phyloP scores from a whole-genome alignment of 2,797 vertebrate species.

The Nothura maculosa region DNA sequence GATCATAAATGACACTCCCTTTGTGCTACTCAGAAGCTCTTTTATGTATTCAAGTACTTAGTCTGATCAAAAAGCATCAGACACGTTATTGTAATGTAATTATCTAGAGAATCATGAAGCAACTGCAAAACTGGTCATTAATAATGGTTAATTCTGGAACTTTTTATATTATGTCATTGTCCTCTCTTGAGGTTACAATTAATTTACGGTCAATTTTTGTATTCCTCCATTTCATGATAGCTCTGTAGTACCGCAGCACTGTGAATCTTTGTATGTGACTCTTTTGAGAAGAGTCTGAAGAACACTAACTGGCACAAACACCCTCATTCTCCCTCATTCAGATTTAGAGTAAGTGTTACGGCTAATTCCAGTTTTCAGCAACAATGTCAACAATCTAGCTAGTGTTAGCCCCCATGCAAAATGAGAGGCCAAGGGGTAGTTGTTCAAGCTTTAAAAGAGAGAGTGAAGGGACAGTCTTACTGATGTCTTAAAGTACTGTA shows the following conservation, averaged over 20 bases:
- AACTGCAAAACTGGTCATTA: background rate
- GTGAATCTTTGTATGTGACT: background rate
- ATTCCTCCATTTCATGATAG: background rate
- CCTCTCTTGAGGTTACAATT: background rate
- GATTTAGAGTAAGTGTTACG: background rate
- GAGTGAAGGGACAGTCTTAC: background rate
- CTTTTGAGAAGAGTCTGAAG: background rate
- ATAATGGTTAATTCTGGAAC: background rate
- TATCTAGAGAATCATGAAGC: background rate
- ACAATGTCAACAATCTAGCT: background rate
- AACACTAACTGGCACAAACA: background rate
- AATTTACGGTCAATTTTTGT: background rate
- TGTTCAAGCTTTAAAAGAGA: background rate
- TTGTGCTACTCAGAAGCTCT: constrained; percentile 34
- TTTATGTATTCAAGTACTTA: constrained; percentile 18
- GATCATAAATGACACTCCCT: constrained; percentile 36
- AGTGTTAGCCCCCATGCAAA: background rate
- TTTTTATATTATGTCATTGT: background rate
- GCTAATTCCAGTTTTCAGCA: background rate
- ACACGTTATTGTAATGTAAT: background rate
- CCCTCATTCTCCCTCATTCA: background rate
- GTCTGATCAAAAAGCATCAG: constrained; percentile 3
- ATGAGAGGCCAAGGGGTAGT: fast-evolving
- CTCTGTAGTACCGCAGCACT: background rate
- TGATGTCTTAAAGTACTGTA: background rate